phyloP scores from a whole-genome alignment of 1,140 invertebrate genomes.

The Lamellibrachia luymesi region DNA sequence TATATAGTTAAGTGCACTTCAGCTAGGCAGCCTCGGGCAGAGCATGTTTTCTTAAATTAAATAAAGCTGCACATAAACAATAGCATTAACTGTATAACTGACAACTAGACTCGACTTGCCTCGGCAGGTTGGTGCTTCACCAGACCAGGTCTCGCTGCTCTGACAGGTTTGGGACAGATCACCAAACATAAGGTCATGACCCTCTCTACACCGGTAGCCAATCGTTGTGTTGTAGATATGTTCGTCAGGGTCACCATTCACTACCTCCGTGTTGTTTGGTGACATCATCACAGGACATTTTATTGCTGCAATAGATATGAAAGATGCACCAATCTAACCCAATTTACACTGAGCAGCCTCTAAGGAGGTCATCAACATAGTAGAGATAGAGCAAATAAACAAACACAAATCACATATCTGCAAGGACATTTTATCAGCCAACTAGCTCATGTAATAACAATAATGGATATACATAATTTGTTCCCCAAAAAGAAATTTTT shows the following conservation, averaged over 20 bases:
- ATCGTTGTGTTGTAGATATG: neutral
- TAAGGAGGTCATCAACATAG: neutral
- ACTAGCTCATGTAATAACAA: neutral
- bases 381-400: neutral
- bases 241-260: neutral
- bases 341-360: too few species aligned
- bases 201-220: neutral
- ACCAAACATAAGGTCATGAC: neutral
- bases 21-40: too few species aligned
- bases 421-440: neutral
- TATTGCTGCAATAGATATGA: neutral
- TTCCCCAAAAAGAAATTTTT: neutral
- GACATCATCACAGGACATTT: neutral
- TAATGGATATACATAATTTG: too few species aligned
- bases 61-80: too few species aligned
- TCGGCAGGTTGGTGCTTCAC: too few species aligned
- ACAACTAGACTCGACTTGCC: too few species aligned
- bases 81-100: too few species aligned
- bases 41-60: too few species aligned
- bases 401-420: neutral
- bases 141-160: too few species aligned
- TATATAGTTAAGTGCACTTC: too few species aligned
- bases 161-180: neutral
- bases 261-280: neutral
- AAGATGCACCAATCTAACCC: neutral